phyloP scores from a whole-genome alignment of 2,888 invertebrate genomes.

The Xestia c-nigrum region DNA sequence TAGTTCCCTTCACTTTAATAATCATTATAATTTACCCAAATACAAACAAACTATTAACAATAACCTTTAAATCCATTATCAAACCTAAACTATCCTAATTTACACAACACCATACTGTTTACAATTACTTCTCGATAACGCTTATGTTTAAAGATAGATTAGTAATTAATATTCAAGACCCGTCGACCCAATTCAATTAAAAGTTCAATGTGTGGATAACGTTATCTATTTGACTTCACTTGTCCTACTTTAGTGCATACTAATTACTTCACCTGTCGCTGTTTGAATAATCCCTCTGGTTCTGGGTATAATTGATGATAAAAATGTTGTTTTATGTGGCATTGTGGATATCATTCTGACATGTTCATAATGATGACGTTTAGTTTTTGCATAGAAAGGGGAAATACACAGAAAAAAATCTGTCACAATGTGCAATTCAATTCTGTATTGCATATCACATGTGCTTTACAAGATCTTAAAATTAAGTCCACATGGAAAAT shows the following conservation, averaged over 20 bases:
- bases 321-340: not conserved
- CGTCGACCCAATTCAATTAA: conserved; percentile 63
- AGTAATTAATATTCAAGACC: conserved; percentile 60
- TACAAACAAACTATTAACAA: conserved; percentile 1
- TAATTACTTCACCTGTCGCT: conserved; percentile 50
- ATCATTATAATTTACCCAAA: not conserved
- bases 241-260: conserved; percentile 59
- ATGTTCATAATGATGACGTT: not conserved
- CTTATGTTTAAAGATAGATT: conserved; percentile 50
- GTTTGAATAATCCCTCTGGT: conserved; percentile 15
- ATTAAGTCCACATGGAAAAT: too few relatives aligned
- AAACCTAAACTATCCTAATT: not conserved
- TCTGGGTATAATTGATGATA: not conserved
- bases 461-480: too few relatives aligned
- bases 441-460: too few relatives aligned
- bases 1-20: not conserved
- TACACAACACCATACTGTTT: conserved; percentile 37
- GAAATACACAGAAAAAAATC: too few relatives aligned
- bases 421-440: too few relatives aligned
- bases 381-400: too few relatives aligned
- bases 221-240: conserved; percentile 58
- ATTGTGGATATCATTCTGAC: not conserved
- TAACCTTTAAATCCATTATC: not conserved
- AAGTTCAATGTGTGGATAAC: conserved; percentile 64
- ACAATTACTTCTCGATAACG: conserved; percentile 35